Conservation (phyloP, 2,113 vertebrate genomes). For the Burhinus oedicnemus region DNA sequence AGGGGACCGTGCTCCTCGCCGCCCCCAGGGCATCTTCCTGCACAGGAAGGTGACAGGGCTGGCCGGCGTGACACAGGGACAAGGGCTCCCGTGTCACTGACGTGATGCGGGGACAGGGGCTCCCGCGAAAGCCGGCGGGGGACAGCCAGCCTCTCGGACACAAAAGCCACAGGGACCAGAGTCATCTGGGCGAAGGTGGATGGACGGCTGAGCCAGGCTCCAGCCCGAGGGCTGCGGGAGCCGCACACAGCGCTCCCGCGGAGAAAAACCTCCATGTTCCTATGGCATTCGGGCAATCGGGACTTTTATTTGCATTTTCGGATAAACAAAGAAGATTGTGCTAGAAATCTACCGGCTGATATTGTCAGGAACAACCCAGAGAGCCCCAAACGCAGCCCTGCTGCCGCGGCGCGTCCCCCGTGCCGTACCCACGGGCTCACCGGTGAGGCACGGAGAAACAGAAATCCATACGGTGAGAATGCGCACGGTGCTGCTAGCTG, state of each 20-base stretch:
- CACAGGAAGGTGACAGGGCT: not conserved
- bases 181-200: rapidly evolving
- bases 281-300: rapidly evolving
- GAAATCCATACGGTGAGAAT: not conserved
- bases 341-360: not conserved
- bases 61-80: not conserved
- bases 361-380: not conserved
- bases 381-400: not conserved
- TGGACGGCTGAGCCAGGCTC: not conserved
- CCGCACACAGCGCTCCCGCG: rapidly evolving
- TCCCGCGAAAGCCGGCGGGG: rapidly evolving
- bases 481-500: not conserved
- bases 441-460: not conserved
- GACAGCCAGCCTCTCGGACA: not conserved
- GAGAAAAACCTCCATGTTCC: not conserved
- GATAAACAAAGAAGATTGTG: not conserved
- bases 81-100: not conserved
- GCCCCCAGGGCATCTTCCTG: not conserved
- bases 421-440: not conserved
- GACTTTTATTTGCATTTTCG: not conserved
- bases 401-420: not conserved
- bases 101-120: not conserved
- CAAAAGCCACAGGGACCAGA: not conserved
- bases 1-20: not conserved
- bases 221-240: rapidly evolving